Conservation (phyloP, 2,888 invertebrate species). For the Trichopria drosophilae region DNA sequence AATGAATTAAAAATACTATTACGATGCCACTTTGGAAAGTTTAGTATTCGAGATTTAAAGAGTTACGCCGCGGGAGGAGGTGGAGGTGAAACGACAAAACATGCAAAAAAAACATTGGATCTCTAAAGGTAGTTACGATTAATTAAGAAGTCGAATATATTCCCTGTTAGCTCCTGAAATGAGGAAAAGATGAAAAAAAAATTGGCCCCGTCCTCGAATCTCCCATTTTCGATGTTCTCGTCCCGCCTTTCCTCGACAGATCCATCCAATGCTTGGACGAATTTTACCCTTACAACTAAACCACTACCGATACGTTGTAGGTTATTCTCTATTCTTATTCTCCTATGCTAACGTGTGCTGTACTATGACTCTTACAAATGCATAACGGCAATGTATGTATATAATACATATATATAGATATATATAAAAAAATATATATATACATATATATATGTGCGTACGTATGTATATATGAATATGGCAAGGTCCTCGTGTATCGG, state of each 20-base stretch:
- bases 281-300: constrained; percentile 43
- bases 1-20: constrained; percentile 53
- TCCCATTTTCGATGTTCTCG: constrained; percentile 2
- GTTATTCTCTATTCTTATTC: constrained; percentile 51
- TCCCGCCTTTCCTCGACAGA: constrained; percentile 16
- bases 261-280: too few species aligned
- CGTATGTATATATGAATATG: too few species aligned
- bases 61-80: too few species aligned
- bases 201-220: constrained; percentile 23
- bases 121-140: constrained; percentile 52
- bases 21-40: constrained; percentile 53
- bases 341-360: constrained; percentile 52
- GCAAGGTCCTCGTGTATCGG: too few species aligned
- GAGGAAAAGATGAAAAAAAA: too few species aligned
- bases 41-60: constrained; percentile 49
- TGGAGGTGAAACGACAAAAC: too few species aligned
- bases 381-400: constrained; percentile 41
- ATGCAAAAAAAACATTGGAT: constrained; percentile 48
- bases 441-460: too few species aligned
- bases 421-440: too few species aligned
- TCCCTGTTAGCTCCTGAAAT: constrained; percentile 50
- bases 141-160: constrained; percentile 52
- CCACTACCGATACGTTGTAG: constrained; percentile 50
- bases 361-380: constrained; percentile 53
- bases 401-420: constrained; percentile 1